Evolutionary conservation across 1,140 invertebrate species (phyloP).

Genomic region (Drosophila nikananu): DNA sequence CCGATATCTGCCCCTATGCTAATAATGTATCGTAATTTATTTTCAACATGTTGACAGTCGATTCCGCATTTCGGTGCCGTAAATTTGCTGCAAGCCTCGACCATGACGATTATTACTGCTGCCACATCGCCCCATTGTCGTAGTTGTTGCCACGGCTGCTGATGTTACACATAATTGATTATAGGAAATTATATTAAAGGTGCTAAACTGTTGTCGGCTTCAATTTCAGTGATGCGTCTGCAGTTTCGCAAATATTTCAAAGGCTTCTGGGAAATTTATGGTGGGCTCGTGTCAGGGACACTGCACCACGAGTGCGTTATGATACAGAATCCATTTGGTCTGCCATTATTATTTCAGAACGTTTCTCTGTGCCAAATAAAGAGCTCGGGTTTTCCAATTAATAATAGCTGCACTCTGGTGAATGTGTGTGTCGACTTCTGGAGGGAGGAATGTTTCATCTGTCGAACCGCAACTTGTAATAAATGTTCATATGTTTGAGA

Average conservation of each 20-base stretch:
- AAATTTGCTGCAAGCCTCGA: slow-evolving; percentile 66
- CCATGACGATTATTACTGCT: slow-evolving; percentile 60
- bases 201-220: slow-evolving; percentile 63
- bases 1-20: slow-evolving; percentile 57
- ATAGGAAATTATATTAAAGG: slow-evolving; percentile 74
- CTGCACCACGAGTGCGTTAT: slow-evolving; percentile 1
- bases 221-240: slow-evolving; percentile 18
- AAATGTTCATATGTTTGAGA: background rate
- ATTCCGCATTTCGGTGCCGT: slow-evolving; percentile 63
- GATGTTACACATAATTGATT: slow-evolving; percentile 74
- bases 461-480: background rate
- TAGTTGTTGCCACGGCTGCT: slow-evolving; percentile 16
- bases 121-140: slow-evolving; percentile 24
- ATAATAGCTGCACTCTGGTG: background rate
- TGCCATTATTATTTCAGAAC: slow-evolving; percentile 11
- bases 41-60: slow-evolving; percentile 77
- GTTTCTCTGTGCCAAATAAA: slow-evolving; percentile 7
- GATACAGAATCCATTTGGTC: slow-evolving; percentile 8
- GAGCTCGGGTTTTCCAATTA: slow-evolving; percentile 7
- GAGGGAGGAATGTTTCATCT: background rate
- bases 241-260: slow-evolving; percentile 17
- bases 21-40: slow-evolving; percentile 81
- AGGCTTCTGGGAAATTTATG: slow-evolving; percentile 21
- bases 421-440: slow-evolving; percentile 2
- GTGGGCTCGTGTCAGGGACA: slow-evolving; percentile 9